Conservation (phyloP, 2,888 invertebrate species). For the Laothoe populi region DNA sequence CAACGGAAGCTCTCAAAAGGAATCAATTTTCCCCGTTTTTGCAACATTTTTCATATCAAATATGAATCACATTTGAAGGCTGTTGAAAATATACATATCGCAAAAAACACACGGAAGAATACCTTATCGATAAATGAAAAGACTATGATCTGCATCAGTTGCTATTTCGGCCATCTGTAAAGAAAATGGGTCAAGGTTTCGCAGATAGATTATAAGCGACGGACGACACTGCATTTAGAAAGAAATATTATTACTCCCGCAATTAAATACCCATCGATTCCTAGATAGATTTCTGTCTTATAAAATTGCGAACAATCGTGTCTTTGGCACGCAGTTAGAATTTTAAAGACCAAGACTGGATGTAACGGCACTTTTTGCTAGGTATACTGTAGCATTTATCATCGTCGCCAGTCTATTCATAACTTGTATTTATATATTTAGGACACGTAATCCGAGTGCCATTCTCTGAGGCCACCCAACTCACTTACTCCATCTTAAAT, state of each 20-base stretch:
- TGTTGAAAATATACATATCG: too few relatives aligned
- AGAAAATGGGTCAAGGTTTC: constrained; percentile 7
- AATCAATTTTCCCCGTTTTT: too few relatives aligned
- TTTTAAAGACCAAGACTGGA: background rate
- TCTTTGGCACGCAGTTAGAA: background rate
- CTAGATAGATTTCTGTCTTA: constrained; percentile 1
- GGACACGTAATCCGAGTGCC: background rate
- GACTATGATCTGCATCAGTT: background rate
- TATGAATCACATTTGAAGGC: too few relatives aligned
- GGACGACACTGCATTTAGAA: background rate
- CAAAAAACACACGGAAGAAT: too few relatives aligned
- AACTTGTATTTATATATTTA: constrained; percentile 4
- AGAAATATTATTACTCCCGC: background rate
- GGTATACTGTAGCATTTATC: background rate
- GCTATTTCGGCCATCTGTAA: background rate
- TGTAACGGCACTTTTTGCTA: constrained; percentile 5
- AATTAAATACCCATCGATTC: constrained; percentile 13
- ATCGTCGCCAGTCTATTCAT: background rate
- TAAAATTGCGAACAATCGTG: background rate
- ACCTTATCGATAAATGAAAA: background rate
- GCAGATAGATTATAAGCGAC: background rate
- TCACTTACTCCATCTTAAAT: background rate
- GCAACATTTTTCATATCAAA: too few relatives aligned
- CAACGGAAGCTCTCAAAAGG: too few relatives aligned
- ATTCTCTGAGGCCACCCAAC: background rate